Evolutionary conservation across 2,113 vertebrate species (phyloP).

Genomic region (Gallinago paraguaiae): DNA sequence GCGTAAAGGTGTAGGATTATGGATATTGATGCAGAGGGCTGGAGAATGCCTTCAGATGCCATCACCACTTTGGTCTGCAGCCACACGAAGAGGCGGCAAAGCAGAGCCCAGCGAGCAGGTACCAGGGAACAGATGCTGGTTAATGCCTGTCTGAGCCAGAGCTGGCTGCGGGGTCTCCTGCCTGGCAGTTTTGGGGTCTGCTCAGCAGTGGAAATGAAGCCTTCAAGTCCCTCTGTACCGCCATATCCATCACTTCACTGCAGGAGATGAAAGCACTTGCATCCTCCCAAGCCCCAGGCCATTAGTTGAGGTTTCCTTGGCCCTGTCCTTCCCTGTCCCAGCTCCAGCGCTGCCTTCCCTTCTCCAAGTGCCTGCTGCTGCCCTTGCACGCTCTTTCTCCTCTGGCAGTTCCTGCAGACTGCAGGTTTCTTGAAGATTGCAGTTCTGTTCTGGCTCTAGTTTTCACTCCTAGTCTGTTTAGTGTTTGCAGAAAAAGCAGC

Average conservation of each 20-base stretch:
- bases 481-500: neutral
- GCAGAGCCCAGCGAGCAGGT: neutral
- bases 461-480: neutral
- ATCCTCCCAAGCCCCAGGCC: neutral
- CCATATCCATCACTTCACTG: neutral
- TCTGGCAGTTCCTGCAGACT: neutral
- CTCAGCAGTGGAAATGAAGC: neutral
- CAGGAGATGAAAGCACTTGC: neutral
- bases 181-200: rapidly evolving
- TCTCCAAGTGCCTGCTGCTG: neutral
- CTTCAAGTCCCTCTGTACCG: neutral
- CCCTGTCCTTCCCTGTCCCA: neutral
- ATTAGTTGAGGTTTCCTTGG: neutral
- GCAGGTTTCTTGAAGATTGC: neutral
- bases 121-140: too few relatives aligned
- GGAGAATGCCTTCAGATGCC: neutral
- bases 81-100: rapidly evolving
- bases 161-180: neutral
- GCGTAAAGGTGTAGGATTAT: neutral
- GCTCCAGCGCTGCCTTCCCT: neutral
- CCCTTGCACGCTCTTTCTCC: neutral
- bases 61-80: neutral
- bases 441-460: neutral
- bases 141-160: neutral
- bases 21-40: neutral